phyloP scores from a whole-genome alignment of 2,113 vertebrate species.

The Perca schrenkii region DNA sequence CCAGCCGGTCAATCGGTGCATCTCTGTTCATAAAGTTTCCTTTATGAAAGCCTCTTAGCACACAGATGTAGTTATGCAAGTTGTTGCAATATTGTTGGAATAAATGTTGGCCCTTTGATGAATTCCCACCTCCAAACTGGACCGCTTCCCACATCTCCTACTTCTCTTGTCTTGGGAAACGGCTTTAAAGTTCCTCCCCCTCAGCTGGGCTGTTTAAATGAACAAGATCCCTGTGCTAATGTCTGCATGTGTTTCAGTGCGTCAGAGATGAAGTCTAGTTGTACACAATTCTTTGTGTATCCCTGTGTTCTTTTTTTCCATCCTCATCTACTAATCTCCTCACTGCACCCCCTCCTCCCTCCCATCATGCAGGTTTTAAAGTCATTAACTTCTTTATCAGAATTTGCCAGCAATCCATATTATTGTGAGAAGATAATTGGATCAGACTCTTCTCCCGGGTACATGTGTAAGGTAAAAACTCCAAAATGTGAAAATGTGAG shows the following conservation, averaged over 20 bases:
- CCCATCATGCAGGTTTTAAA: constrained; percentile 49
- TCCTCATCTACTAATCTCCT: constrained; percentile 53
- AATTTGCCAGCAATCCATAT: constrained; percentile 45
- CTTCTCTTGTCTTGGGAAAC: constrained; percentile 42
- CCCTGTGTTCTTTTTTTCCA: constrained; percentile 32
- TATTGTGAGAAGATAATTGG: constrained; percentile 61
- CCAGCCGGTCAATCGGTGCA: no score
- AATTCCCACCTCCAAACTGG: constrained; percentile 51
- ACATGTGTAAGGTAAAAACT: constrained; percentile 23
- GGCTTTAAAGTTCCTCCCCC: constrained; percentile 58
- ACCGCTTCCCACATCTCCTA: constrained; percentile 49
- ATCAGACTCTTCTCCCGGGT: constrained; percentile 48
- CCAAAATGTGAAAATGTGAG: constrained; percentile 18
- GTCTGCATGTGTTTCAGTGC: constrained; percentile 18
- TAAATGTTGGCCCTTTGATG: constrained; percentile 5
- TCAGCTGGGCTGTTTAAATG: constrained; percentile 60
- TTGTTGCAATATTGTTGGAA: neutral
- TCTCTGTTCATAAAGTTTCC: neutral
- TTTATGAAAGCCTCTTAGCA: neutral
- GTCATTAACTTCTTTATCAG: constrained; percentile 61
- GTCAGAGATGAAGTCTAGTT: constrained; percentile 15
- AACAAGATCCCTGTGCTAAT: constrained; percentile 25
- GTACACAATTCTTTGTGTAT: constrained; percentile 11
- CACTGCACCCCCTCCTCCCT: neutral
- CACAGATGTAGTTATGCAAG: neutral